These are phyloP conservation scores for Lepus townsendii DNA, from an alignment of 2,797 vertebrate genomes.

Conservation along the genomic window DNA sequence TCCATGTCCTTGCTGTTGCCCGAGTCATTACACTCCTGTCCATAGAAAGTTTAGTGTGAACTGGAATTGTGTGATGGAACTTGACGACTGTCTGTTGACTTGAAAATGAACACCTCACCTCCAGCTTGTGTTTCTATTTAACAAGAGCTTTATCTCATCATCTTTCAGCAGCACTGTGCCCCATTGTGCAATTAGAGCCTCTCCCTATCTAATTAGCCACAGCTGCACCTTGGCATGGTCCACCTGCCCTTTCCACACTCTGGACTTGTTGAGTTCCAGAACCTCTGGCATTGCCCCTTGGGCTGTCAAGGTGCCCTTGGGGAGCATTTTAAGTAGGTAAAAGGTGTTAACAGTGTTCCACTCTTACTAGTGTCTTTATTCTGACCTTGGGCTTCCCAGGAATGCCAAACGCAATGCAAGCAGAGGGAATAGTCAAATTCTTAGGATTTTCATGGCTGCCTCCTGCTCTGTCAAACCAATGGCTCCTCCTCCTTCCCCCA, in stretches of 20 bases:
- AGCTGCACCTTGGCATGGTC: background rate
- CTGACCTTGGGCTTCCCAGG: background rate
- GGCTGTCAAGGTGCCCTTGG: slow-evolving; percentile 18
- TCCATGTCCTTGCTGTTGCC: slow-evolving; percentile 63
- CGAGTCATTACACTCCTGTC: slow-evolving; percentile 45
- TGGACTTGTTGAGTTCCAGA: background rate
- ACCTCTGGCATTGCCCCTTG: background rate
- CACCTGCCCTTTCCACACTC: background rate
- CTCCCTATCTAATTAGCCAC: slow-evolving; percentile 57
- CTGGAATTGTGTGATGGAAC: slow-evolving; percentile 56
- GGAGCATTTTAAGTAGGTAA: slow-evolving; percentile 51
- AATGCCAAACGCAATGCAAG: background rate
- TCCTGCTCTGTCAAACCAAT: slow-evolving; percentile 23
- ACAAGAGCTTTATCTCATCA: slow-evolving; percentile 31
- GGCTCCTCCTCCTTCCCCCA: no score
- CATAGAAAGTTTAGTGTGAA: slow-evolving; percentile 55
- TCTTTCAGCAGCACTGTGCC: slow-evolving; percentile 30
- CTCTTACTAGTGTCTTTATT: slow-evolving; percentile 21
- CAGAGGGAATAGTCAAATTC: background rate
- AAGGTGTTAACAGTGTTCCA: background rate
- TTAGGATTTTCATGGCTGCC: background rate
- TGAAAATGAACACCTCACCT: slow-evolving; percentile 69
- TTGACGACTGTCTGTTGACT: slow-evolving; percentile 15
- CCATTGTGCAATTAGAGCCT: background rate
- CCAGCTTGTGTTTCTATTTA: slow-evolving; percentile 53